Evolutionary conservation across 1,140 invertebrate genomes (phyloP), one percentile per base, ranked within the genome.

Genomic region (Euura saliciscinereae): DNA sequence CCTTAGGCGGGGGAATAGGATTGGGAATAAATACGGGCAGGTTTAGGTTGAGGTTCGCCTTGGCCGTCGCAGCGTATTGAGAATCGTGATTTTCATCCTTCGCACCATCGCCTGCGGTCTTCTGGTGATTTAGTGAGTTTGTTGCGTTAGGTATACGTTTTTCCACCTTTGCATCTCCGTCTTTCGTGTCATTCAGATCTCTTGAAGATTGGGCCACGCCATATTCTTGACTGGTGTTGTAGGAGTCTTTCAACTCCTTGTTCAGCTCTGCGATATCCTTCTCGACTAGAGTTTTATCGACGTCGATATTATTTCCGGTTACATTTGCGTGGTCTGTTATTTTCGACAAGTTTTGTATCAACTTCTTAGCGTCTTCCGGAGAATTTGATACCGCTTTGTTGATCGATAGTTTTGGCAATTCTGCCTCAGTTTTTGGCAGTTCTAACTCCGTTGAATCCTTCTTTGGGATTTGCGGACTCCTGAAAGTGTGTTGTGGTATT

Each of bases 401-500:
- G 3, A 13, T 11, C 8, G 66, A 67, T 42, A 67, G 28, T 6
- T 67, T 67, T 67, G 66, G 66, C 28, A 67, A 67, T 13, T 28
- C 7, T 10, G 28, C 28, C 10, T 44, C 66, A 8, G 28, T 28
- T 13, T 10, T 44, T 67, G 66, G 3, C 66, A 67, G 70, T 4
- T 81, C 82, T 6, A 71, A 59, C 10, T 79, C 81, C 0, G 71
- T 69, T 2, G 78, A 76, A 0, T 85, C 85, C 45, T 77, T 83
- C 51, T 80, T 83, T 1, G 78, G 65, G 0, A 76, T 71, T 2
- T 79, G 75, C 13, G 74, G 68, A 42, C 78, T 81, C 46, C 84
- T 78, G 65, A 84, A 85, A 6, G 82, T 79, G 69, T 86, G 83
- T 66, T 86, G 85, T 74, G 90, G 90, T 76, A 91, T 89, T 79